Percentiles rank a stretch among this genome's conserved stretches.
phyloP scores from a whole-genome alignment of 2,888 invertebrate genomes.

The Capitulum mitella region DNA sequence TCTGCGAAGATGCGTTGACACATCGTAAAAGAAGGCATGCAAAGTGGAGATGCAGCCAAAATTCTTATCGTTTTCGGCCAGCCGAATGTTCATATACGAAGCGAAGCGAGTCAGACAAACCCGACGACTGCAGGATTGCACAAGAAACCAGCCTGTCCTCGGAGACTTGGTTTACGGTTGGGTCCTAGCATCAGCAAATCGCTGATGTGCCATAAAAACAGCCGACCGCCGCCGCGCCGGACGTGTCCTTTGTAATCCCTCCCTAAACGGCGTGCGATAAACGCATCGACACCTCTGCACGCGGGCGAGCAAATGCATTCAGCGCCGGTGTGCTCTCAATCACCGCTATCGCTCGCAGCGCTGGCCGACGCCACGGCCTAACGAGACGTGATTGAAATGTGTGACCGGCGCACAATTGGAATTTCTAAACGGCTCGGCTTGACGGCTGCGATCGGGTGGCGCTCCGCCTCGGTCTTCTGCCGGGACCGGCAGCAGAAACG shows the following conservation, averaged over 20 bases:
- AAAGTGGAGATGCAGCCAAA: too few relatives aligned
- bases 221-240: neutral
- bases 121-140: neutral
- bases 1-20: too few relatives aligned
- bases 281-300: neutral
- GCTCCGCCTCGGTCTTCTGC: neutral
- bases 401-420: conserved; percentile 14
- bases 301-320: neutral
- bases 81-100: too few relatives aligned
- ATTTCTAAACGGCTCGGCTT: neutral
- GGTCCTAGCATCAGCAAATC: too few relatives aligned
- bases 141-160: neutral
- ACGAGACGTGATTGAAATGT: conserved; percentile 22
- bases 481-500: neutral
- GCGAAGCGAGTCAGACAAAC: too few relatives aligned
- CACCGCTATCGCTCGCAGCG: conserved; percentile 1
- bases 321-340: neutral
- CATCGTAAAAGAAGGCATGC: too few relatives aligned
- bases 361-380: neutral
- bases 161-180: neutral
- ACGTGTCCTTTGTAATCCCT: neutral
- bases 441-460: neutral
- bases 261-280: neutral
- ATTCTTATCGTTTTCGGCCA: too few relatives aligned
- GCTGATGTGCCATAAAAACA: neutral